Percentiles rank a stretch among this genome's conserved stretches.
Conservation (phyloP, 2,797 vertebrate species). For the Salarias fasciatus region DNA sequence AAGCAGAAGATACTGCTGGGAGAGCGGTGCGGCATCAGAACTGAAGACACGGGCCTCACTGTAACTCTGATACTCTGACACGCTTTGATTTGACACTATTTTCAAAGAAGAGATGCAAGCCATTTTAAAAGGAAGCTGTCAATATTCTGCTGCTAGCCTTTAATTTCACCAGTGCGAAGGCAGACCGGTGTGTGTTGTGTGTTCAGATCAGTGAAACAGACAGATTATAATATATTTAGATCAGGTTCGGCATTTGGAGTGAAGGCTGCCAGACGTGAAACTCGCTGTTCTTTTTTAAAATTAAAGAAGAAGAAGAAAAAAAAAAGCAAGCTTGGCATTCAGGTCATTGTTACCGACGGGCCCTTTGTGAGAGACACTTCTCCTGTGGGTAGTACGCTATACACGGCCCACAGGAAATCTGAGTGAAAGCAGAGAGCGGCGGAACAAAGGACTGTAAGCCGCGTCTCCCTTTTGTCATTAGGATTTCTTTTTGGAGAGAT, state of each 20-base stretch:
- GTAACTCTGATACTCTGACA: no score
- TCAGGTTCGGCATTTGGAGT: constrained; percentile 3
- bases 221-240: constrained; percentile 5
- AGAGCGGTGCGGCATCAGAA: no score
- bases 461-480: constrained; percentile 64
- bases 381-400: constrained; percentile 46
- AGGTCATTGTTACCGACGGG: constrained; percentile 53
- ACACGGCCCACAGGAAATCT: constrained; percentile 43
- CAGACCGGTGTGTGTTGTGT: background rate
- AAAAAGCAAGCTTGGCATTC: constrained; percentile 37
- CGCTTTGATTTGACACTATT: no score
- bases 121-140: no score
- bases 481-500: constrained; percentile 8
- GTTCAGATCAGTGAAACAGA: constrained; percentile 11
- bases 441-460: constrained; percentile 60
- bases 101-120: no score
- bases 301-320: constrained; percentile 3
- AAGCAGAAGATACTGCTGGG: background rate
- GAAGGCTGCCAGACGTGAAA: constrained; percentile 50
- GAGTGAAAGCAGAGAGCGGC: constrained; percentile 41
- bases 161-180: background rate
- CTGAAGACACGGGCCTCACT: no score
- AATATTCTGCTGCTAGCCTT: background rate
- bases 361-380: constrained; percentile 65
- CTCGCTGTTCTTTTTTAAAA: constrained; percentile 48